Conservation (phyloP, 1,140 invertebrate species). For the Psilanteris sp. region DNA sequence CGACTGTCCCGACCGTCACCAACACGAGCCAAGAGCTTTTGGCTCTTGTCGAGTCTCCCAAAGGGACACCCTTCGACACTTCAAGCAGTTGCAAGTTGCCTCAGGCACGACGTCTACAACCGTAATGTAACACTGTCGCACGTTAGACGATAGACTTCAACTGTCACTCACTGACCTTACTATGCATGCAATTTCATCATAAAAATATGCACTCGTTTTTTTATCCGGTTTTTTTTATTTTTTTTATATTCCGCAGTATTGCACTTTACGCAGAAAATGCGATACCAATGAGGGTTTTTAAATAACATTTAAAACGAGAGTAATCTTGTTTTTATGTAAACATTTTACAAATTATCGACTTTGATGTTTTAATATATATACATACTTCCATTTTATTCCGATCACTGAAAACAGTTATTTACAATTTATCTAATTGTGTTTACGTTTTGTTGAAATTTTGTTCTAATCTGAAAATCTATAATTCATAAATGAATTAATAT, state of each 20-base stretch:
- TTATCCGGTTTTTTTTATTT: too few species aligned
- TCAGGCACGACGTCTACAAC: constrained; percentile 57
- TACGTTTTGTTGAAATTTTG: too few species aligned
- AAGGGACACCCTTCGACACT: constrained; percentile 61
- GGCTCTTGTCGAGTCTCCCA: constrained; percentile 64
- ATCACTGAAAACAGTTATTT: too few species aligned
- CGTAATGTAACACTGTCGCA: constrained; percentile 49
- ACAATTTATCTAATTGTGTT: too few species aligned
- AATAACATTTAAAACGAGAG: not conserved
- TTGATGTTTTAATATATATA: too few species aligned
- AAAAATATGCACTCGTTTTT: constrained; percentile 44
- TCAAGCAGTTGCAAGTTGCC: constrained; percentile 61
- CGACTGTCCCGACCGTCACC: constrained; percentile 55
- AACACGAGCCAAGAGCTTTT: constrained; percentile 64
- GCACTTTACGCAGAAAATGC: constrained; percentile 10
- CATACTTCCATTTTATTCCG: too few species aligned
- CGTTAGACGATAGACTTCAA: constrained; percentile 61
- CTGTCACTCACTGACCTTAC: constrained; percentile 61
- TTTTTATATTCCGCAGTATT: constrained; percentile 33
- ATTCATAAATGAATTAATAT: too few species aligned
- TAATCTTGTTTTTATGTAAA: too few species aligned
- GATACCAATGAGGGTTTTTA: constrained; percentile 19
- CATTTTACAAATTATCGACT: too few species aligned
- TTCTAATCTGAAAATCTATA: too few species aligned
- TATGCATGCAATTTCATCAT: constrained; percentile 29